Conservation (phyloP, 1,140 invertebrate species). For the Ceratina japonica region DNA sequence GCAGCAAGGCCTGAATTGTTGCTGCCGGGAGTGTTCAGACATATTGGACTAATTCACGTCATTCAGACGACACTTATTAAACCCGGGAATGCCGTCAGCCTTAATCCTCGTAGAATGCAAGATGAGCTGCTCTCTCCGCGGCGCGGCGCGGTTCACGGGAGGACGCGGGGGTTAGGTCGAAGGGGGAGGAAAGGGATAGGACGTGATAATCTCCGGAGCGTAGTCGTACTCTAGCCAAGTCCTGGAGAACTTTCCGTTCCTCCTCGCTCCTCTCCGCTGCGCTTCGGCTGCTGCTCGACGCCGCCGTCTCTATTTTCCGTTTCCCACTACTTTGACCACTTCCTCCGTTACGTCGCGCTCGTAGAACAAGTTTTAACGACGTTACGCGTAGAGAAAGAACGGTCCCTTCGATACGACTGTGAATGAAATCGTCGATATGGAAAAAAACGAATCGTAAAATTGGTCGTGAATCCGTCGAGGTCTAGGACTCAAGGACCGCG, state of each 20-base stretch:
- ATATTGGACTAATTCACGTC: slow-evolving; percentile 74
- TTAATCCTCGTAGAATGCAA: slow-evolving; percentile 68
- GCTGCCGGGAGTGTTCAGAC: slow-evolving; percentile 63
- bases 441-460: neutral
- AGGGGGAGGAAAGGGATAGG: neutral
- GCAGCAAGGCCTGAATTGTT: slow-evolving; percentile 69
- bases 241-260: slow-evolving; percentile 11
- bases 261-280: slow-evolving; percentile 4
- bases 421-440: no score
- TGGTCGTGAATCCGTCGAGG: neutral
- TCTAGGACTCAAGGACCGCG: neutral
- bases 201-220: slow-evolving; percentile 50
- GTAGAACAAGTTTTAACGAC: no score
- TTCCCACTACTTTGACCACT: no score
- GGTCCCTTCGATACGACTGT: no score
- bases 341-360: no score
- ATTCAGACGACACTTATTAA: slow-evolving; percentile 74
- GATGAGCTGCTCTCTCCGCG: slow-evolving; percentile 37
- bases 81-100: slow-evolving; percentile 70
- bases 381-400: no score
- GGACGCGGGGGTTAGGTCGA: slow-evolving; percentile 7
- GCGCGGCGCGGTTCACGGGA: no score
- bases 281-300: neutral
- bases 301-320: neutral
- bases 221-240: slow-evolving; percentile 16